Evolutionary conservation across 30 jellyfish, hydroid and myxozoan species (phyloP).

Genomic region (Morbakka virulenta): DNA sequence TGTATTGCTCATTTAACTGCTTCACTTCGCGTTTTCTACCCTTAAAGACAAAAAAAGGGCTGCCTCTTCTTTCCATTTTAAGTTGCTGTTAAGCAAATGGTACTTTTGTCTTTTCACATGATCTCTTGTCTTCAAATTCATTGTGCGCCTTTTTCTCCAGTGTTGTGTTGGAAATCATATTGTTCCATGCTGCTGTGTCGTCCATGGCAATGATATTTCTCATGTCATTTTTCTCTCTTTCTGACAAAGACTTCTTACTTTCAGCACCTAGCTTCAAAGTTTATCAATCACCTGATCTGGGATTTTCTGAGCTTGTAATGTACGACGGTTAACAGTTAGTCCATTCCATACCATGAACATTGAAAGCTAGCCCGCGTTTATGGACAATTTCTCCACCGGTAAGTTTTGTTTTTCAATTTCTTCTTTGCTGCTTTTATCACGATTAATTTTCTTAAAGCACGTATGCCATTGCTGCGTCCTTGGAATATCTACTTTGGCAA

Average conservation of each 20-base stretch:
- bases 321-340: slow-evolving; percentile 3
- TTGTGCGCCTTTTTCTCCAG: slow-evolving; percentile 38
- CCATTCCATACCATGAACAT: slow-evolving; percentile 31
- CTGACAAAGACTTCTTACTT: slow-evolving; percentile 12
- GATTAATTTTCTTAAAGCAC: background rate
- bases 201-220: slow-evolving; percentile 29
- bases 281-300: slow-evolving; percentile 27
- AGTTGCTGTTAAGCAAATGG: slow-evolving; percentile 51
- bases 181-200: slow-evolving; percentile 18
- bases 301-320: slow-evolving; percentile 32
- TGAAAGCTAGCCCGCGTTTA: slow-evolving; percentile 7
- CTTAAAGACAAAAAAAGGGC: too few relatives aligned
- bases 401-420: background rate
- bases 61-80: too few relatives aligned
- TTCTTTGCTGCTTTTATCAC: slow-evolving; percentile 11
- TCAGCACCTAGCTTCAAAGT: slow-evolving; percentile 9
- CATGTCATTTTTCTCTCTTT: slow-evolving; percentile 3
- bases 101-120: slow-evolving; percentile 36
- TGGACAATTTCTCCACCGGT: background rate
- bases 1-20: too few relatives aligned
- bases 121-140: slow-evolving; percentile 15
- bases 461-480: slow-evolving; percentile 5
- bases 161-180: slow-evolving; percentile 21
- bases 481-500: slow-evolving; percentile 15
- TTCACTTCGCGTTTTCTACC: too few relatives aligned